phyloP scores from a whole-genome alignment of 2,113 vertebrate genomes.

The Onychorhynchus coronatus region DNA sequence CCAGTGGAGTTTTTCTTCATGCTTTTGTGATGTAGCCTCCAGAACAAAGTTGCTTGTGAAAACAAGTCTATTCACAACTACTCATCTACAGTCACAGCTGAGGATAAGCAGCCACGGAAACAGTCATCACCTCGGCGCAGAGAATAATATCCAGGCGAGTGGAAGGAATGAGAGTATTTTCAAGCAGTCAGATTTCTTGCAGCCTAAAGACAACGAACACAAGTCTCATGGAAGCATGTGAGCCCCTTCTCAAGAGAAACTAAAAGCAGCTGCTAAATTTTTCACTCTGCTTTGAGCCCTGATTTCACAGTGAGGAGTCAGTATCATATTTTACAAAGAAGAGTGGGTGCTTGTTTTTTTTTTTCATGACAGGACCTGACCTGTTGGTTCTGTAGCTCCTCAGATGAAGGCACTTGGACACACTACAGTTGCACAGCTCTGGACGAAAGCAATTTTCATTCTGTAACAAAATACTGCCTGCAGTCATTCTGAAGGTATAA shows the following conservation, averaged over 20 bases:
- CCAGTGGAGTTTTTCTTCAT: not conserved
- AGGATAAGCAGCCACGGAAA: not conserved
- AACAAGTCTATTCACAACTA: not conserved
- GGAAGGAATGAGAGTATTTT: conserved; percentile 15
- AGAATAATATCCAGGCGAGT: not conserved
- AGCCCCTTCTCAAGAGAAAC: conserved; percentile 12
- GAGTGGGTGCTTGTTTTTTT: not conserved
- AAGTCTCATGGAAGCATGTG: not conserved
- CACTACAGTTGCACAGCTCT: not conserved
- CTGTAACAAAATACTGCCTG: conserved; percentile 20
- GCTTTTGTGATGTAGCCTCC: not conserved
- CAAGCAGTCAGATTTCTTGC: conserved; percentile 16
- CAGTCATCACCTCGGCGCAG: not conserved
- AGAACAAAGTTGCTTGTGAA: not conserved
- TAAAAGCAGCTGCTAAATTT: conserved; percentile 52
- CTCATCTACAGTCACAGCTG: not conserved
- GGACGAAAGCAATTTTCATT: not conserved
- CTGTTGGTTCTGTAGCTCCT: conserved; percentile 34
- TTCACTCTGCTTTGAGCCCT: not conserved
- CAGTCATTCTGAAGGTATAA: not conserved
- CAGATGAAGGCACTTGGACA: not conserved
- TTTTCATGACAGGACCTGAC: conserved; percentile 2
- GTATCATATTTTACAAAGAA: conserved; percentile 36
- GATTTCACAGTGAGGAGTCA: conserved; percentile 31
- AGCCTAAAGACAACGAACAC: not conserved